These are phyloP conservation scores for Diorhabda sublineata DNA, from an alignment of 1,140 invertebrate genomes.

Conservation along the genomic window DNA sequence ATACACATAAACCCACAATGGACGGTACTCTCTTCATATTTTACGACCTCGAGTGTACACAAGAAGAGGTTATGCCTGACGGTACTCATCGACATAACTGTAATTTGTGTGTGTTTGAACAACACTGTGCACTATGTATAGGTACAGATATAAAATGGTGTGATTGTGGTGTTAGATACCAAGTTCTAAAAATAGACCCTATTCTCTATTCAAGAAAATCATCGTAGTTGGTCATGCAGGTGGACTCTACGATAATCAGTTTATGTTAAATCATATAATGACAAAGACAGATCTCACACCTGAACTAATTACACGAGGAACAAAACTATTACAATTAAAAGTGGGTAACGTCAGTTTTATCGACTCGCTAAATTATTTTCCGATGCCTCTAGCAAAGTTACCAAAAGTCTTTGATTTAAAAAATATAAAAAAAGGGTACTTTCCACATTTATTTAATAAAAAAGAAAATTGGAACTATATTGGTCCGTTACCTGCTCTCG, in stretches of 20 bases:
- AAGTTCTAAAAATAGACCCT: conserved; percentile 9
- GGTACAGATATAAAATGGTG: conserved; percentile 4
- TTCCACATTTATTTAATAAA: conserved; percentile 28
- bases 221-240: conserved; percentile 7
- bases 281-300: conserved; percentile 9
- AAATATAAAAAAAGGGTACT: conserved; percentile 24
- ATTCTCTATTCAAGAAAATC: conserved; percentile 3
- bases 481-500: conserved; percentile 15
- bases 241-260: conserved; percentile 5
- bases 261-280: conserved; percentile 14
- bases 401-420: conserved; percentile 19
- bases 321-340: conserved; percentile 7
- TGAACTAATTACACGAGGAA: conserved; percentile 6
- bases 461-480: conserved; percentile 20
- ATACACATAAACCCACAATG: too few species aligned
- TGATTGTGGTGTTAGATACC: conserved; percentile 1
- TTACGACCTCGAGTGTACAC: too few species aligned
- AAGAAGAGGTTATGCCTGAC: too few species aligned
- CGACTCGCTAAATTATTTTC: conserved; percentile 19
- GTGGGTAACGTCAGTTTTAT: conserved; percentile 15
- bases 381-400: conserved; percentile 15
- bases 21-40: too few species aligned
- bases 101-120: conserved; percentile 3
- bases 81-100: too few species aligned
- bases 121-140: conserved; percentile 12